Conservation (phyloP, 2,888 invertebrate species). For the Ochropacha duplaris region DNA sequence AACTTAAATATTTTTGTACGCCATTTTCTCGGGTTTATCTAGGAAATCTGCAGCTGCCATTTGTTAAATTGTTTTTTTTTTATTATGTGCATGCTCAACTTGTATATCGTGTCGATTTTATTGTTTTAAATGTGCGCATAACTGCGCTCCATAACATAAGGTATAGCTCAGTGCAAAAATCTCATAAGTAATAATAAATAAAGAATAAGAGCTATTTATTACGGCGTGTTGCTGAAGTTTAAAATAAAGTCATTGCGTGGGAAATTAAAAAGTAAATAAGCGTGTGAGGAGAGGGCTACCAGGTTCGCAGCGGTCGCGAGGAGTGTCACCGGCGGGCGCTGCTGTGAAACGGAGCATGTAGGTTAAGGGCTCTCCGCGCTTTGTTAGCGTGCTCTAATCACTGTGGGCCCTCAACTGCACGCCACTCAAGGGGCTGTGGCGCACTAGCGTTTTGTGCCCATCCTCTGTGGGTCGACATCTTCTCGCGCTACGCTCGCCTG, state of each 20-base stretch:
- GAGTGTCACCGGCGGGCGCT: conserved; percentile 65
- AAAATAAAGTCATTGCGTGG: not conserved
- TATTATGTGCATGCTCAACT: conserved; percentile 54
- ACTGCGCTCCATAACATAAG: no score
- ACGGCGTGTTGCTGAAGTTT: not conserved
- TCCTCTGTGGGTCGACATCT: conserved; percentile 59
- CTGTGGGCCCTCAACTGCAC: conserved; percentile 73
- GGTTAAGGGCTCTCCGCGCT: conserved; percentile 78
- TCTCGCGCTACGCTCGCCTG: conserved; percentile 46
- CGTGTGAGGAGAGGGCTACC: conserved; percentile 53
- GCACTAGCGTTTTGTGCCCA: conserved; percentile 78
- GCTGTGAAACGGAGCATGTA: conserved; percentile 80
- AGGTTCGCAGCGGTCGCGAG: conserved; percentile 61
- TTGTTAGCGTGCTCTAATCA: conserved; percentile 83
- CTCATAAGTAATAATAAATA: conserved; percentile 33
- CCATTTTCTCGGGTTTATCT: conserved; percentile 53
- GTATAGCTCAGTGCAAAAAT: conserved; percentile 45
- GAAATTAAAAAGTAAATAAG: conserved; percentile 27
- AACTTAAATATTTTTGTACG: conserved; percentile 55
- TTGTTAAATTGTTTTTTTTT: conserved; percentile 62
- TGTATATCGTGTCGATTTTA: conserved; percentile 59
- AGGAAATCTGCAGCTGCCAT: conserved; percentile 51
- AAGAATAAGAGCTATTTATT: not conserved
- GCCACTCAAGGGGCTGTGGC: conserved; percentile 69
- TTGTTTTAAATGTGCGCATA: no score